These are phyloP conservation scores for Brachymystax lenok DNA, from an alignment of 2,797 vertebrate species.

Conservation along the genomic window DNA sequence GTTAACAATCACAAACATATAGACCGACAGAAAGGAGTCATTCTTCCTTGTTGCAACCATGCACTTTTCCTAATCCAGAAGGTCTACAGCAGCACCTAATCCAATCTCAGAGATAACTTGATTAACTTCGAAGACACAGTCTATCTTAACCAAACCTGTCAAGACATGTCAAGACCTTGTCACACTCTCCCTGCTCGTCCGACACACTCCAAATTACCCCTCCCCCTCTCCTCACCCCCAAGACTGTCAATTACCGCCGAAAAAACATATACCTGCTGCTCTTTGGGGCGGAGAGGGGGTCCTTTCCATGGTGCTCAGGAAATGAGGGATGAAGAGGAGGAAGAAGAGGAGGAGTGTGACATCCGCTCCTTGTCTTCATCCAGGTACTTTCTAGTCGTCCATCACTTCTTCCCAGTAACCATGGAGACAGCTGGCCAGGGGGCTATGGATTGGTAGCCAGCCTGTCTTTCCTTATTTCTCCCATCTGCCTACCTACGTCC, in stretches of 20 bases:
- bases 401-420: constrained; percentile 25
- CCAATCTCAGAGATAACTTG: background rate
- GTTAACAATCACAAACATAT: background rate
- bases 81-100: background rate
- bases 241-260: constrained; percentile 16
- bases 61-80: background rate
- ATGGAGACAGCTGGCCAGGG: background rate
- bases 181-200: background rate
- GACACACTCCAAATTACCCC: background rate
- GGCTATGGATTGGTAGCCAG: constrained; percentile 18
- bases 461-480: constrained; percentile 16
- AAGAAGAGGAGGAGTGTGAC: constrained; percentile 14
- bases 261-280: constrained; percentile 44
- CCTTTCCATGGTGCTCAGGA: background rate
- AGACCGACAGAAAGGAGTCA: background rate
- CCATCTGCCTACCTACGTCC: background rate
- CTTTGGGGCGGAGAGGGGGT: constrained; percentile 25
- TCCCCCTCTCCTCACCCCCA: too few relatives aligned
- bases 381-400: constrained; percentile 13
- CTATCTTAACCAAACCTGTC: background rate
- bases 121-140: background rate
- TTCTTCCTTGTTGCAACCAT: background rate
- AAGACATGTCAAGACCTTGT: constrained; percentile 37
- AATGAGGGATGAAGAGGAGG: background rate
- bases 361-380: constrained; percentile 19